Conservation (phyloP, 37 sponge, comb jelly and placozoan genomes). For the Ephydatia muelleri region DNA sequence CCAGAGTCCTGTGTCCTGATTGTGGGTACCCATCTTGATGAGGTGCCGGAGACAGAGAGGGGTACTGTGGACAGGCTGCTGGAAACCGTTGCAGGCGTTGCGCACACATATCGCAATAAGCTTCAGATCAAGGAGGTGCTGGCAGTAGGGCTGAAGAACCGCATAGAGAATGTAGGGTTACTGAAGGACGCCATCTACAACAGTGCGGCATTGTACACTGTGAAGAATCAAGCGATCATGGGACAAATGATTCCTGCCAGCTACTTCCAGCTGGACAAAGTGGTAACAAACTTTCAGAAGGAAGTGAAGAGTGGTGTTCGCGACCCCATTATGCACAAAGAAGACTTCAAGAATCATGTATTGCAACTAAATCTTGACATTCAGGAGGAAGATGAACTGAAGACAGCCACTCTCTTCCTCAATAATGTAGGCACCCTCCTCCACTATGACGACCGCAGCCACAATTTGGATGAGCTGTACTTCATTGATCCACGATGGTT, state of each 20-base stretch:
- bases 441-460: constrained; percentile 73
- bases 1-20: constrained; percentile 81
- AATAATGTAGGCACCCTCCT: constrained; percentile 73
- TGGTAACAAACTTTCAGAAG: constrained; percentile 21
- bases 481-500: constrained; percentile 81
- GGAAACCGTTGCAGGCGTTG: constrained; percentile 43
- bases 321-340: constrained; percentile 57
- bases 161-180: constrained; percentile 62
- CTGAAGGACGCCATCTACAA: constrained; percentile 88
- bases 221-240: constrained; percentile 55
- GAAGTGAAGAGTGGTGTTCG: constrained; percentile 7
- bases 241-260: constrained; percentile 66
- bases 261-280: constrained; percentile 50
- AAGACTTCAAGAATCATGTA: constrained; percentile 55
- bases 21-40: constrained; percentile 86
- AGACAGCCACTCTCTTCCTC: constrained; percentile 65
- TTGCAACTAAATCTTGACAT: constrained; percentile 54
- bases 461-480: constrained; percentile 64
- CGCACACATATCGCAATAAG: constrained; percentile 29
- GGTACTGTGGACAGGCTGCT: constrained; percentile 40
- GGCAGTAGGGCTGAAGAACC: constrained; percentile 57
- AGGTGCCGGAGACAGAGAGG: constrained; percentile 60
- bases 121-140: constrained; percentile 68
- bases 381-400: constrained; percentile 55
- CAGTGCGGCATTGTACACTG: constrained; percentile 62